These are phyloP conservation scores for Melanchra persicariae DNA, from an alignment of 2,888 invertebrate genomes.

Conservation along the genomic window DNA sequence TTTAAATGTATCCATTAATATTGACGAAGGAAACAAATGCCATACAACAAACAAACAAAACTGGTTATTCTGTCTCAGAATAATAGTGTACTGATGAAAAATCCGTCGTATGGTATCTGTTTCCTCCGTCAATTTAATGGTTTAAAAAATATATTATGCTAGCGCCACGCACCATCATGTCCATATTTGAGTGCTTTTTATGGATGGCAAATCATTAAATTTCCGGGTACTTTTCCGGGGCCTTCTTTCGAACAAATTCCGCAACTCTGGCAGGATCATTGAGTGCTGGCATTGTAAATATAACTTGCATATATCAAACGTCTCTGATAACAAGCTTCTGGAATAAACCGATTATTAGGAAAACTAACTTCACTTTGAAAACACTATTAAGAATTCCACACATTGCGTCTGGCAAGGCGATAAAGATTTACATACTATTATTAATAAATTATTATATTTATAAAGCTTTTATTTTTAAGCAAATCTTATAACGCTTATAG, in stretches of 20 bases:
- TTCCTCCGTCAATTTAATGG: background rate
- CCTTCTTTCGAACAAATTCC: too few species aligned
- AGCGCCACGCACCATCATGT: background rate
- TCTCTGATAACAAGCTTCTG: too few species aligned
- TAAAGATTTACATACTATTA: background rate
- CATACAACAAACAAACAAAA: too few species aligned
- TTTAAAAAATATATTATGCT: too few species aligned
- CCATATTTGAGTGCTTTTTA: too few species aligned
- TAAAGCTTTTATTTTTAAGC: constrained; percentile 14
- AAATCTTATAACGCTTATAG: background rate
- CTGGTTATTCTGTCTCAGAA: background rate
- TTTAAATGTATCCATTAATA: too few species aligned
- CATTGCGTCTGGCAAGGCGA: constrained; percentile 1
- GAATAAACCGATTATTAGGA: background rate
- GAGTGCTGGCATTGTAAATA: background rate
- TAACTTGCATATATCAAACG: background rate
- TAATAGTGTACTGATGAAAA: background rate
- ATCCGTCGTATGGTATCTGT: background rate
- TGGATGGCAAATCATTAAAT: too few species aligned
- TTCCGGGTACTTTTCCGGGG: too few species aligned
- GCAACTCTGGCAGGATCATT: too few species aligned
- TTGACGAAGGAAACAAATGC: too few species aligned
- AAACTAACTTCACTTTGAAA: background rate
- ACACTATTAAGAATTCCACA: constrained; percentile 19
- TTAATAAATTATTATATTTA: background rate